Percentiles rank a stretch among this genome's conserved stretches.
Conservation (phyloP, 2,113 vertebrate genomes). For the Alligator mississippiensis region DNA sequence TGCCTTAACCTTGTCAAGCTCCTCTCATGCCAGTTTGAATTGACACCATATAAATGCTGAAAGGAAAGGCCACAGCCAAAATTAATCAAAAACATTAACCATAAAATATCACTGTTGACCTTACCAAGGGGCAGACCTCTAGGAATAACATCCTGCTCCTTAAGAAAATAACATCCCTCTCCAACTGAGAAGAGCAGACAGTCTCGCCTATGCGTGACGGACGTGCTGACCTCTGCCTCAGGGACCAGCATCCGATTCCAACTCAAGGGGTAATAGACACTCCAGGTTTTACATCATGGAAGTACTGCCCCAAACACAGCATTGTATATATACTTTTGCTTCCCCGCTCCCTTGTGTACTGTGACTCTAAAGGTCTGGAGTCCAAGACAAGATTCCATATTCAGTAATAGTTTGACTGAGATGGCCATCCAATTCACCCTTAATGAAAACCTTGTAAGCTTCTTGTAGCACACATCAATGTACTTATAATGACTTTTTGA, state of each 20-base stretch:
- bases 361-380: no score
- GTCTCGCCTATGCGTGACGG: conserved; percentile 49
- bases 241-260: conserved; percentile 50
- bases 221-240: conserved; percentile 63
- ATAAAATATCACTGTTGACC: conserved; percentile 76
- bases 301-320: background rate
- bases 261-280: conserved; percentile 23
- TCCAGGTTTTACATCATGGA: background rate
- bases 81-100: conserved; percentile 77
- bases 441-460: no score
- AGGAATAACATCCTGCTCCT: conserved; percentile 79
- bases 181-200: conserved; percentile 57
- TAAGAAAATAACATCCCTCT: conserved; percentile 76
- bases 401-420: no score
- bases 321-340: background rate
- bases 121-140: conserved; percentile 72
- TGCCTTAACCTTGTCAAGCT: conserved; percentile 73
- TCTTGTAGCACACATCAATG: background rate
- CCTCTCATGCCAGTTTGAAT: conserved; percentile 44
- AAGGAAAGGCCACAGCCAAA: conserved; percentile 74
- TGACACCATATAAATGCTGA: conserved; percentile 68
- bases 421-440: no score
- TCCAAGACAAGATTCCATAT: no score
- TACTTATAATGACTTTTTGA: background rate
- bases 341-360: no score